Conservation (phyloP, 2,797 vertebrate genomes). For the Pampus argenteus region DNA sequence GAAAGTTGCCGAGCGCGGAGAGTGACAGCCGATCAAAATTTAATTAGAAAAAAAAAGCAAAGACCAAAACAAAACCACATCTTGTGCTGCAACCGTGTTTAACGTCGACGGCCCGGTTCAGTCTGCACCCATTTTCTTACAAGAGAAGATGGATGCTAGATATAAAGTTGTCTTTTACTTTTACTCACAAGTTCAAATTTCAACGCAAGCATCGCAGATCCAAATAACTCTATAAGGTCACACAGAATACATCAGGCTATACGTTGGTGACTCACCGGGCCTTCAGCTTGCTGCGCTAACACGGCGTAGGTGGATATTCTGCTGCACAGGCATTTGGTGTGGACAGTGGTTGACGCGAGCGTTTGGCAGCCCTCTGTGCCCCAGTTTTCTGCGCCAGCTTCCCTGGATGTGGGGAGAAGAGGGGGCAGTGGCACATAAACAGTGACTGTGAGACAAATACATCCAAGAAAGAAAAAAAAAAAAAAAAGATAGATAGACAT, state of each 20-base stretch:
- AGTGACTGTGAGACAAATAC: slow-evolving; percentile 50
- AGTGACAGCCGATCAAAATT: slow-evolving; percentile 39
- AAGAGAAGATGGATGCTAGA: slow-evolving; percentile 10
- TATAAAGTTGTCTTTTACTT: no score
- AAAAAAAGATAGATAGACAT: no score
- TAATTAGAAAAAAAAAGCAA: slow-evolving; percentile 37
- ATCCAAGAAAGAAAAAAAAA: no score
- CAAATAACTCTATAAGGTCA: slow-evolving; percentile 10
- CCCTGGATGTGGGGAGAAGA: slow-evolving; percentile 85
- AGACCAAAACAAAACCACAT: slow-evolving; percentile 32
- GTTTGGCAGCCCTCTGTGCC: slow-evolving; percentile 97
- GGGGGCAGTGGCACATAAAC: slow-evolving; percentile 41
- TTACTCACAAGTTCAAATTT: slow-evolving; percentile 15
- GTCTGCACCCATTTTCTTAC: not conserved
- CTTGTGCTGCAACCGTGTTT: not conserved
- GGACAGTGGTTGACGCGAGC: slow-evolving; percentile 90
- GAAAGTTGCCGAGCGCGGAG: not conserved
- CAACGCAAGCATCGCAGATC: not conserved
- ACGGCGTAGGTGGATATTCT: slow-evolving; percentile 96
- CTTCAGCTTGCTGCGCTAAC: slow-evolving; percentile 95
- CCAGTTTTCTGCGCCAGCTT: slow-evolving; percentile 95
- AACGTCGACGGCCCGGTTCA: slow-evolving; percentile 17
- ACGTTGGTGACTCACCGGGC: slow-evolving; percentile 89
- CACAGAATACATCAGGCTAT: slow-evolving; percentile 47
- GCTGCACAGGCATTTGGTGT: slow-evolving; percentile 98